Conservation (phyloP, 2,113 vertebrate genomes). For the Osmerus mordax region DNA sequence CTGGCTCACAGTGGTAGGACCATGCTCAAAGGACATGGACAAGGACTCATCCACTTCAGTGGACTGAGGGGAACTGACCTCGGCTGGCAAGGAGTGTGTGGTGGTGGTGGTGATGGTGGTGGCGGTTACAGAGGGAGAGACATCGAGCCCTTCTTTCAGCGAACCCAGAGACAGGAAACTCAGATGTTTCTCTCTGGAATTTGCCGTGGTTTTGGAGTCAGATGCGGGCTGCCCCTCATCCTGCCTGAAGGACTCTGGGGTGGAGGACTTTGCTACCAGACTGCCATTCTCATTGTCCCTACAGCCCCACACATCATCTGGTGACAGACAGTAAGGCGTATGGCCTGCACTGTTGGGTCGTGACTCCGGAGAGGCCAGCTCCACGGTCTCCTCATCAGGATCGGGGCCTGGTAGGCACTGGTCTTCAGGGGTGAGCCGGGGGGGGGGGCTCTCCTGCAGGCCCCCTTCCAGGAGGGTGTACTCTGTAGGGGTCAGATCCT, state of each 20-base stretch:
- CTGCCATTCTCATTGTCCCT: slow-evolving; percentile 55
- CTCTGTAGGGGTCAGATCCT: slow-evolving; percentile 77
- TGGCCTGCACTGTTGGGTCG: slow-evolving; percentile 73
- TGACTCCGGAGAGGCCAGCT: slow-evolving; percentile 71
- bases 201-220: slow-evolving; percentile 46
- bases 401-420: slow-evolving; percentile 59
- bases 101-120: not conserved
- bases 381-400: slow-evolving; percentile 78
- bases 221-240: slow-evolving; percentile 51
- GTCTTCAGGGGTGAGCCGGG: slow-evolving; percentile 24
- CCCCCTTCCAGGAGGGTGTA: slow-evolving; percentile 69
- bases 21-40: slow-evolving; percentile 87
- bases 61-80: slow-evolving; percentile 84
- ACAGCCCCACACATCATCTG: slow-evolving; percentile 64
- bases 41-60: slow-evolving; percentile 87
- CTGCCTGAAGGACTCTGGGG: slow-evolving; percentile 45
- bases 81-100: slow-evolving; percentile 81
- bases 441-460: slow-evolving; percentile 27
- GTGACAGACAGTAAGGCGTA: slow-evolving; percentile 79
- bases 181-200: slow-evolving; percentile 69
- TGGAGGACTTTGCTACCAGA: slow-evolving; percentile 44
- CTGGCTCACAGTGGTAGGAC: slow-evolving; percentile 69
- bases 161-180: slow-evolving; percentile 80
- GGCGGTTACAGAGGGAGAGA: slow-evolving; percentile 75
- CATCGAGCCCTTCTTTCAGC: slow-evolving; percentile 72